Conservation (phyloP, 2,797 vertebrate species). For the Neosilurus mollespiculum region DNA sequence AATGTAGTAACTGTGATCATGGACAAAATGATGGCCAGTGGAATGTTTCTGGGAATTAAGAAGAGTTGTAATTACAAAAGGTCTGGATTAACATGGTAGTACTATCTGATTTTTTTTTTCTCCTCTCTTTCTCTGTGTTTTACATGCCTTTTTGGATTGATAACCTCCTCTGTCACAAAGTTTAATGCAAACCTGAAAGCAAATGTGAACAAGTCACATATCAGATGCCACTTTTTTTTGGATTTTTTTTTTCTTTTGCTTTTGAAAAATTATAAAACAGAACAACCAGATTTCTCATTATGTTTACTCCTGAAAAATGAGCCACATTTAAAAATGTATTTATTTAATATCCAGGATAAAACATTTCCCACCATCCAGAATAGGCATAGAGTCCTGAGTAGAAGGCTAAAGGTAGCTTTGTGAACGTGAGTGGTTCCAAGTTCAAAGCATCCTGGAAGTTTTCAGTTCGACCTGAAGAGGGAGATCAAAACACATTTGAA, state of each 20-base stretch:
- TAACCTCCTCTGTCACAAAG: slow-evolving; percentile 85
- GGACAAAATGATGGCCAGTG: slow-evolving; percentile 88
- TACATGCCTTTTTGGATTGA: slow-evolving; percentile 83
- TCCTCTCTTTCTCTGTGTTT: background rate
- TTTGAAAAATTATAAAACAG: background rate
- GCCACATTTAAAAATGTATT: too few species aligned
- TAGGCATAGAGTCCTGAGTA: slow-evolving; percentile 89
- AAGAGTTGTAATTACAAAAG: background rate
- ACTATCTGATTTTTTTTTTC: background rate
- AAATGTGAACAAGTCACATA: background rate
- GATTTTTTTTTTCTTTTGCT: too few species aligned
- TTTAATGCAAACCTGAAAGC: slow-evolving; percentile 83
- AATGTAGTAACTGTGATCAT: slow-evolving; percentile 87
- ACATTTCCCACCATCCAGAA: slow-evolving; percentile 81
- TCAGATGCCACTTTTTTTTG: too few species aligned
- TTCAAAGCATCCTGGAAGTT: slow-evolving; percentile 84
- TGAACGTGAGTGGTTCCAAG: slow-evolving; percentile 67
- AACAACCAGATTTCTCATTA: background rate
- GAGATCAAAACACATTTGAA: background rate
- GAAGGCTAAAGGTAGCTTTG: slow-evolving; percentile 85
- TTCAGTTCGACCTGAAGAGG: slow-evolving; percentile 75
- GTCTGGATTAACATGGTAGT: background rate
- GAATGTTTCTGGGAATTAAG: slow-evolving; percentile 77
- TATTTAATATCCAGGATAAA: too few species aligned
- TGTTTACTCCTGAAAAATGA: background rate